These are phyloP conservation scores for Carassius carassius DNA, from an alignment of 2,113 vertebrate species.

Conservation along the genomic window DNA sequence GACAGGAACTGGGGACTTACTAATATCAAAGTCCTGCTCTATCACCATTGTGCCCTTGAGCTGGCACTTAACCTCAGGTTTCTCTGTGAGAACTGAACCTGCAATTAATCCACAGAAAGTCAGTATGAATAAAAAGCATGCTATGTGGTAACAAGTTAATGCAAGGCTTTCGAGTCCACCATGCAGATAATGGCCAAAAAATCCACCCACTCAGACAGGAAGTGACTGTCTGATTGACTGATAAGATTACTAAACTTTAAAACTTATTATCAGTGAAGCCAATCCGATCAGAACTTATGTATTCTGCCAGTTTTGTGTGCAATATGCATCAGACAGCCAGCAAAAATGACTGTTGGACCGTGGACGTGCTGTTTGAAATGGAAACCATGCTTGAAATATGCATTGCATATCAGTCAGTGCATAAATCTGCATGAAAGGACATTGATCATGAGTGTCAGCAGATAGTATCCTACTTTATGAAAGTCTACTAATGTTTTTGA, in stretches of 20 bases:
- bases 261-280: neutral
- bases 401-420: neutral
- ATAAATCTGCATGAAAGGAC: neutral
- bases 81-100: neutral
- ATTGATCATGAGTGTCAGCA: neutral
- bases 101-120: constrained; percentile 25
- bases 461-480: neutral
- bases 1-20: constrained; percentile 36
- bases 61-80: constrained; percentile 26
- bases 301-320: neutral
- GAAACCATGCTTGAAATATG: neutral
- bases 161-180: too few species aligned
- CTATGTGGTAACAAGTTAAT: neutral
- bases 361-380: neutral
- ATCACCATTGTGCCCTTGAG: constrained; percentile 28
- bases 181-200: neutral
- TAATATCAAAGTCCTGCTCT: constrained; percentile 21
- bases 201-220: neutral
- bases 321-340: neutral
- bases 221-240: neutral
- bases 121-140: neutral
- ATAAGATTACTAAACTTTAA: neutral
- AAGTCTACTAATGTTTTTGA: constrained; percentile 18
- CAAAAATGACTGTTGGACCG: neutral
- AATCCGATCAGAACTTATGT: neutral